Evolutionary conservation across 2,113 vertebrate genomes (phyloP).

Genomic region (Megaceryle maxima): DNA sequence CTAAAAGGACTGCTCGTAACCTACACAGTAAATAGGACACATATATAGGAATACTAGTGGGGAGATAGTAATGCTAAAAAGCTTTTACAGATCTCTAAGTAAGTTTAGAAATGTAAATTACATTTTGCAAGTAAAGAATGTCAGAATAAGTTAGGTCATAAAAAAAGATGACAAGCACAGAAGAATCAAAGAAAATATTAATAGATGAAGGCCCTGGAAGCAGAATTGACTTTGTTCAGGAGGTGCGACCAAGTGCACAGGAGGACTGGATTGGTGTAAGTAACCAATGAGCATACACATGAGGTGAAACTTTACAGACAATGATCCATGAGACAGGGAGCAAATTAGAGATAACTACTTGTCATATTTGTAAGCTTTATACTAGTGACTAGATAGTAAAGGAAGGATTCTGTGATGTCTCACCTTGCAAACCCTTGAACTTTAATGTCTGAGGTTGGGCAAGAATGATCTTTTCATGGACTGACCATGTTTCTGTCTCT

Average conservation of each 20-base stretch:
- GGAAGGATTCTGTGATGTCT: background rate
- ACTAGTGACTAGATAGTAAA: background rate
- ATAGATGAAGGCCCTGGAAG: background rate
- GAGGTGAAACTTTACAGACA: background rate
- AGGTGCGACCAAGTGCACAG: background rate
- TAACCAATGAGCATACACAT: fast-evolving
- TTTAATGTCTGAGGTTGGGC: no score
- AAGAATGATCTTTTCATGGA: background rate
- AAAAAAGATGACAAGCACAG: background rate
- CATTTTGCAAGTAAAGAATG: background rate
- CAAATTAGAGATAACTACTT: background rate
- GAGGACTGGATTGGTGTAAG: background rate
- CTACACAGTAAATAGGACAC: background rate
- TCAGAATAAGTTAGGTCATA: background rate
- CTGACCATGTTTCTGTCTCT: background rate
- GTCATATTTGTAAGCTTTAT: background rate
- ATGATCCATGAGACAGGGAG: fast-evolving
- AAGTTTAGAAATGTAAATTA: background rate
- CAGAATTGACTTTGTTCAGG: background rate
- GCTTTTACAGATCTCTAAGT: background rate
- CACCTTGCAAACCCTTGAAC: background rate
- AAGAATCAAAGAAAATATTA: background rate
- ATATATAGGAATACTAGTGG: background rate
- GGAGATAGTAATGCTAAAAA: background rate
- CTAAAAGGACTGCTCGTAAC: background rate